Evolutionary conservation across 2,113 vertebrate genomes (phyloP).

Genomic region (Oreochromis tanganicae): DNA sequence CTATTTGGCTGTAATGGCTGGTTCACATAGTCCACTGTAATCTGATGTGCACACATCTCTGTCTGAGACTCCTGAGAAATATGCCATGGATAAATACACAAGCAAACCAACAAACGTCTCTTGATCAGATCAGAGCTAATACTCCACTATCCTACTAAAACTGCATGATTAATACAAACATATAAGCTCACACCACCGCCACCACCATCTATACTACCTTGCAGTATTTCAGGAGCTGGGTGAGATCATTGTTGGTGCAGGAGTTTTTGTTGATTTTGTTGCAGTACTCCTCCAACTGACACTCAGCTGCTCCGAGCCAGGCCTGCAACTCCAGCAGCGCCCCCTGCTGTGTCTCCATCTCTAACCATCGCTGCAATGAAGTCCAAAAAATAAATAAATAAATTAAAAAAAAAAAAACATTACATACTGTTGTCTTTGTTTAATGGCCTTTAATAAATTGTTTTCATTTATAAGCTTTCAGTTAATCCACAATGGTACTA

Average conservation of each 20-base stretch:
- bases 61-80: slow-evolving; percentile 71
- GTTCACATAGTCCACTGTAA: slow-evolving; percentile 81
- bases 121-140: neutral
- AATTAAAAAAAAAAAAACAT: fast-evolving
- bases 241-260: slow-evolving; percentile 44
- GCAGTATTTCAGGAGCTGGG: slow-evolving; percentile 69
- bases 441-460: neutral
- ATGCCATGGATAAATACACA: neutral
- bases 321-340: slow-evolving; percentile 77
- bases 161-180: neutral
- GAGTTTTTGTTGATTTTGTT: neutral
- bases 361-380: slow-evolving; percentile 77
- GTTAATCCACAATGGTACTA: neutral
- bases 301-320: slow-evolving; percentile 74
- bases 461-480: neutral
- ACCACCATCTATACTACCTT: slow-evolving; percentile 70
- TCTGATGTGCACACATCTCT: slow-evolving; percentile 79
- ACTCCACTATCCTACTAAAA: neutral
- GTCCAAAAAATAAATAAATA: neutral
- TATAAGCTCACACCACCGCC: neutral
- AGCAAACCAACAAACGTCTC: fast-evolving
- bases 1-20: slow-evolving; percentile 78
- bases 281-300: slow-evolving; percentile 19
- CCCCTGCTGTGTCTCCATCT: slow-evolving; percentile 76
- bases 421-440: neutral